Conservation (phyloP, 1,140 invertebrate species). For the Drosophila subpulchrella region DNA sequence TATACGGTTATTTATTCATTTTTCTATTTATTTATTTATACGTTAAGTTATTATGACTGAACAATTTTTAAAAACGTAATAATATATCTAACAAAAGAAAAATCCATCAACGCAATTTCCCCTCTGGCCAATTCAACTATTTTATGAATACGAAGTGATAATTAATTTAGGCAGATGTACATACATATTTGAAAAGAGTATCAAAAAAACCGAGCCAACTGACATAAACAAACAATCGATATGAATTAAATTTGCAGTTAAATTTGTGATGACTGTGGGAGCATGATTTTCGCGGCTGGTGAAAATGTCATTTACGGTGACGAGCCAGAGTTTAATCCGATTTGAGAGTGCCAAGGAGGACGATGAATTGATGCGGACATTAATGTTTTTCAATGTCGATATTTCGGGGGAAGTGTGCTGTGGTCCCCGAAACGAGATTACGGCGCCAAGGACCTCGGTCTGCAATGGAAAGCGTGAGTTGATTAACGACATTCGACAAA, state of each 20-base stretch:
- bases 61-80: too few relatives aligned
- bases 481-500: slow-evolving; percentile 8
- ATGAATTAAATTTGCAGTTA: slow-evolving; percentile 29
- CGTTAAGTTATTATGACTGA: background rate
- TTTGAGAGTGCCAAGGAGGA: slow-evolving; percentile 13
- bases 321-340: slow-evolving; percentile 25
- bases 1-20: too few relatives aligned
- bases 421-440: slow-evolving; percentile 14
- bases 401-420: slow-evolving; percentile 26
- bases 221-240: slow-evolving; percentile 15
- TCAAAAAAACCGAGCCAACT: slow-evolving; percentile 4
- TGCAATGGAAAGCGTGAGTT: slow-evolving; percentile 33
- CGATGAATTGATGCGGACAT: slow-evolving; percentile 28
- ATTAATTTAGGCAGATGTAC: slow-evolving; percentile 3
- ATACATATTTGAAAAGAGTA: slow-evolving; percentile 7
- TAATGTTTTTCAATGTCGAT: slow-evolving; percentile 58
- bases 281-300: slow-evolving; percentile 24
- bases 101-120: background rate
- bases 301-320: slow-evolving; percentile 46
- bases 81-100: too few relatives aligned
- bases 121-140: background rate
- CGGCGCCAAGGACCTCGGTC: background rate
- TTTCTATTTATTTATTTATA: too few relatives aligned
- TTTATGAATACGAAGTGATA: background rate
- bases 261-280: slow-evolving; percentile 14